Conservation (phyloP, 2,797 vertebrate species). For the Tangara arthus region DNA sequence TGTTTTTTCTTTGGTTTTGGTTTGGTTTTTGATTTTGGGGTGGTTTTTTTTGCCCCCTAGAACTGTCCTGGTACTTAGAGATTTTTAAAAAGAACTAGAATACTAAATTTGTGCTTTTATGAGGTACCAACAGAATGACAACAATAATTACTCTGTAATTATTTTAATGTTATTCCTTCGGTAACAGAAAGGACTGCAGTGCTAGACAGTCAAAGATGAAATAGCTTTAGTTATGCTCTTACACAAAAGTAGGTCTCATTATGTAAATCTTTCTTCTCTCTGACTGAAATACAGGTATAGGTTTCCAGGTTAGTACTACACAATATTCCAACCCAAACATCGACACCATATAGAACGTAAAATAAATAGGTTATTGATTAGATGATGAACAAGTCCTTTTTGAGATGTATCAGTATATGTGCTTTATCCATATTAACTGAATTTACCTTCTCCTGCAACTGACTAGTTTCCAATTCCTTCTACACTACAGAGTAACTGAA, state of each 20-base stretch:
- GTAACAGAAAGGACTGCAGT: not conserved
- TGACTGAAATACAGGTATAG: not conserved
- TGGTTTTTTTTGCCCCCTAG: fast-evolving
- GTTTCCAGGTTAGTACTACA: not conserved
- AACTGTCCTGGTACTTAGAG: not conserved
- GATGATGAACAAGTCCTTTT: not conserved
- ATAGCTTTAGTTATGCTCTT: not conserved
- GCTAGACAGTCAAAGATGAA: not conserved
- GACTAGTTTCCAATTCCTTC: not conserved
- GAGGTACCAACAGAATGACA: not conserved
- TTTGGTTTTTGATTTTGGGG: not conserved
- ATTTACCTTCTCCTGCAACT: not conserved
- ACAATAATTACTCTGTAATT: not conserved
- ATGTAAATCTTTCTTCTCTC: not conserved
- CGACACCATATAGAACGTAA: not conserved
- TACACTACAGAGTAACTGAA: not conserved
- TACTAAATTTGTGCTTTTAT: not conserved
- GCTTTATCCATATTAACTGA: not conserved
- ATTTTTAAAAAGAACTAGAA: not conserved
- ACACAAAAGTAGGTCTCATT: not conserved
- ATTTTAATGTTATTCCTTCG: not conserved
- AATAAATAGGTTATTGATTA: not conserved
- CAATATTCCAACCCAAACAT: not conserved
- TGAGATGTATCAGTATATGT: not conserved
- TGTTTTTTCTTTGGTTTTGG: not conserved